These are phyloP conservation scores for Bufotes viridis DNA, from an alignment of 2,797 vertebrate species.

Conservation along the genomic window DNA sequence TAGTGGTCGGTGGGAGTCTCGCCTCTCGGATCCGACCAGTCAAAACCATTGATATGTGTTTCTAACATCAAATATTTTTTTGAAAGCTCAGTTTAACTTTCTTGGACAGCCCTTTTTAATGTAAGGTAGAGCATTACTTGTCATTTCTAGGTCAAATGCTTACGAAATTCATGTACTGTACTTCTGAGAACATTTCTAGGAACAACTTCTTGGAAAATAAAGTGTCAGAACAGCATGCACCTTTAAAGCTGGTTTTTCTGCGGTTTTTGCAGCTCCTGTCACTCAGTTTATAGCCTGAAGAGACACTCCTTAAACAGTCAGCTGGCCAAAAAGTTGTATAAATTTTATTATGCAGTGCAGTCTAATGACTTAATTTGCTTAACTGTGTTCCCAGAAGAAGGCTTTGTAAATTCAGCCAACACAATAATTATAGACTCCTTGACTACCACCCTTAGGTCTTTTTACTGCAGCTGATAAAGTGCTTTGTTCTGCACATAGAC, in stretches of 20 bases:
- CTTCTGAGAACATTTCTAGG: neutral
- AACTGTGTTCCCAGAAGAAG: neutral
- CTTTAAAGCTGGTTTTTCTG: neutral
- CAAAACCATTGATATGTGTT: too few species aligned
- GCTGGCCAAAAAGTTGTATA: neutral
- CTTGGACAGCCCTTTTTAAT: too few species aligned
- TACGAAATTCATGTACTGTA: neutral
- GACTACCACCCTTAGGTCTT: neutral
- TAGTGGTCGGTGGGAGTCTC: too few species aligned
- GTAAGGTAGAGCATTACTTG: too few species aligned
- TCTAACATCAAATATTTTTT: too few species aligned
- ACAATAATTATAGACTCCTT: neutral
- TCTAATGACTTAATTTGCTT: conserved; percentile 12
- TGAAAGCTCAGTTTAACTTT: too few species aligned
- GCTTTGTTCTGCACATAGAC: neutral
- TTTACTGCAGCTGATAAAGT: neutral
- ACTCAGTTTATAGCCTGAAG: neutral
- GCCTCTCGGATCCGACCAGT: too few species aligned
- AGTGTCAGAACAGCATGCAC: neutral
- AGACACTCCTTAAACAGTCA: neutral
- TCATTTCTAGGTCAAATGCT: neutral
- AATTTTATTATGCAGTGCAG: neutral
- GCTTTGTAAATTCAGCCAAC: neutral
- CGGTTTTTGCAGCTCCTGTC: neutral
- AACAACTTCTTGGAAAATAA: neutral